These are phyloP conservation scores for Grammomys surdaster DNA, from an alignment of 2,113 vertebrate species.

Conservation along the genomic window DNA sequence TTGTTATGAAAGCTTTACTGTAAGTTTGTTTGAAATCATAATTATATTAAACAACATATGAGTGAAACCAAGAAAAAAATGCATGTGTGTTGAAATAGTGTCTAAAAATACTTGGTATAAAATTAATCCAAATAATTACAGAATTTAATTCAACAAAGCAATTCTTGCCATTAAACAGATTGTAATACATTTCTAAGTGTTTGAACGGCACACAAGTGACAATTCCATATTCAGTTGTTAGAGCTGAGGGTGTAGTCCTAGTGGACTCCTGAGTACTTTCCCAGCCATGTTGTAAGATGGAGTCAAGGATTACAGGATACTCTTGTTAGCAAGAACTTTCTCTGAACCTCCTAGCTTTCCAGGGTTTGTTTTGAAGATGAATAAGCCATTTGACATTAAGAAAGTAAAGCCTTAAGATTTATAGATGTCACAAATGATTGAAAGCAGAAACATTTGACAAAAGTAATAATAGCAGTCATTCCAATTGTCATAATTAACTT, in stretches of 20 bases:
- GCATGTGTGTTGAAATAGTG: neutral
- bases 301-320: neutral
- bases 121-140: slow-evolving; percentile 7
- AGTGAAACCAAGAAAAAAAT: neutral
- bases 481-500: neutral
- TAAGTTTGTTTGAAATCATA: slow-evolving; percentile 12
- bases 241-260: neutral
- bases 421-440: neutral
- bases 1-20: neutral
- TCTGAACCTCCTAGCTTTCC: neutral
- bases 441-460: neutral
- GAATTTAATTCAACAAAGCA: slow-evolving; percentile 6
- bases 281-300: too few relatives aligned
- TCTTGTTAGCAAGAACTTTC: neutral
- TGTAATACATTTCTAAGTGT: neutral
- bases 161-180: slow-evolving; percentile 18
- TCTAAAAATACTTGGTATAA: neutral
- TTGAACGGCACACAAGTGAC: neutral
- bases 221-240: neutral
- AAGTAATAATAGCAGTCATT: neutral
- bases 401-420: neutral
- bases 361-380: neutral
- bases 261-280: neutral
- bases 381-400: neutral
- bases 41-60: slow-evolving; percentile 3